phyloP scores from a whole-genome alignment of 2,797 vertebrate genomes.

The Syndactyla subalaris region DNA sequence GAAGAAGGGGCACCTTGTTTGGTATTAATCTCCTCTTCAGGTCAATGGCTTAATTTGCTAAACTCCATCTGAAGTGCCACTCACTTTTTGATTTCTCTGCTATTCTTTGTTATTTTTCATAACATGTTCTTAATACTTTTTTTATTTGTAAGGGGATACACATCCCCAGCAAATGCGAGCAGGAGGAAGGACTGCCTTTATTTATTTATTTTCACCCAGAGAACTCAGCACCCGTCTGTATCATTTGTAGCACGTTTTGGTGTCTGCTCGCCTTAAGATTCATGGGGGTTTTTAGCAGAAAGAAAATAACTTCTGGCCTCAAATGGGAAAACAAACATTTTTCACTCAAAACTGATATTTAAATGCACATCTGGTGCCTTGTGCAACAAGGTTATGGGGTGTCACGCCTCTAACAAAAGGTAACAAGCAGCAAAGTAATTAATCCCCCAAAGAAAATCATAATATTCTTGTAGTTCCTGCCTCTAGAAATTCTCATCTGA shows the following conservation, averaged over 20 bases:
- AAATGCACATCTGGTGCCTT: not conserved
- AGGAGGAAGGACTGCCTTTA: not conserved
- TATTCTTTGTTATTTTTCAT: slow-evolving; percentile 85
- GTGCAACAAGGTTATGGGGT: not conserved
- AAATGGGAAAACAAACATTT: not conserved
- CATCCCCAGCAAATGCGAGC: slow-evolving; percentile 74
- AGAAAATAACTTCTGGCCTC: not conserved
- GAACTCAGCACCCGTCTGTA: not conserved
- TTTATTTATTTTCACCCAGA: slow-evolving; percentile 7
- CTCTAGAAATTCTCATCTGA: slow-evolving; percentile 54
- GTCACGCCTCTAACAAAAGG: slow-evolving; percentile 36
- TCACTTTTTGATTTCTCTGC: slow-evolving; percentile 73
- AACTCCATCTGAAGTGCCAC: slow-evolving; percentile 90
- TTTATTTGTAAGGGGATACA: slow-evolving; percentile 79
- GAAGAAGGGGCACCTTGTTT: slow-evolving; percentile 96
- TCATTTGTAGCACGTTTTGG: not conserved
- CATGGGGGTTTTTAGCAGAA: not conserved
- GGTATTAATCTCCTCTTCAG: slow-evolving; percentile 94
- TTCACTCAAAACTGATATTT: not conserved
- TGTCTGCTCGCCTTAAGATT: not conserved
- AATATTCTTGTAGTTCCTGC: slow-evolving; percentile 38
- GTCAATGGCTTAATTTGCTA: slow-evolving; percentile 96
- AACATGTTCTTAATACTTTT: slow-evolving; percentile 81
- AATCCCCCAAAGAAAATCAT: slow-evolving; percentile 43
- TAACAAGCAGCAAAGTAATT: slow-evolving; percentile 42